phyloP scores from a whole-genome alignment of 2,113 vertebrate species.

The Cephalophus harveyi region DNA sequence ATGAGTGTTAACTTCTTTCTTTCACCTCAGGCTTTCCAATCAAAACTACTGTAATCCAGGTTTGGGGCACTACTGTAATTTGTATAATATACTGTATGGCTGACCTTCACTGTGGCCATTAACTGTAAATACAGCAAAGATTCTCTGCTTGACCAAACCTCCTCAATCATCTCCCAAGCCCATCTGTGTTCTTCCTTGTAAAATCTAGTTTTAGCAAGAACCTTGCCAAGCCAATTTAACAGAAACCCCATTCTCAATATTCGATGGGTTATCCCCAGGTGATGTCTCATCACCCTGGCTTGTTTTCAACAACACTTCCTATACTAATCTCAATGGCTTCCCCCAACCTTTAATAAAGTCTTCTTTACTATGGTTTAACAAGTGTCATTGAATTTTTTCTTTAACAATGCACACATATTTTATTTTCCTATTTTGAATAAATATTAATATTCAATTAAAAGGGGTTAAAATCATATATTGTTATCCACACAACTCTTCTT shows the following conservation, averaged over 20 bases:
- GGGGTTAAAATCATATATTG: not conserved
- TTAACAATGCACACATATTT: not conserved
- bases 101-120: not conserved
- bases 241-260: not conserved
- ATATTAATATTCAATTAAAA: slow-evolving; percentile 13
- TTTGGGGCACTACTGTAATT: slow-evolving; percentile 1
- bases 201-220: not conserved
- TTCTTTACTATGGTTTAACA: not conserved
- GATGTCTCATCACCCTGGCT: not conserved
- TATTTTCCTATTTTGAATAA: slow-evolving; percentile 36
- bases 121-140: not conserved
- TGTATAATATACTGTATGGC: not conserved
- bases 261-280: not conserved
- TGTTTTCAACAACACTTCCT: not conserved
- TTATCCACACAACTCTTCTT: not conserved
- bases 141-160: not conserved
- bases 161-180: not conserved
- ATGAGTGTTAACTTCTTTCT: not conserved
- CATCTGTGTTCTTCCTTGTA: not conserved
- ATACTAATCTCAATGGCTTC: not conserved
- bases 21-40: not conserved
- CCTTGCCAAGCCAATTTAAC: not conserved
- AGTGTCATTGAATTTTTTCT: not conserved
- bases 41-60: not conserved
- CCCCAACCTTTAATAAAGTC: not conserved